These are phyloP conservation scores for Biston betularia DNA, from an alignment of 2,888 invertebrate genomes.

Conservation along the genomic window DNA sequence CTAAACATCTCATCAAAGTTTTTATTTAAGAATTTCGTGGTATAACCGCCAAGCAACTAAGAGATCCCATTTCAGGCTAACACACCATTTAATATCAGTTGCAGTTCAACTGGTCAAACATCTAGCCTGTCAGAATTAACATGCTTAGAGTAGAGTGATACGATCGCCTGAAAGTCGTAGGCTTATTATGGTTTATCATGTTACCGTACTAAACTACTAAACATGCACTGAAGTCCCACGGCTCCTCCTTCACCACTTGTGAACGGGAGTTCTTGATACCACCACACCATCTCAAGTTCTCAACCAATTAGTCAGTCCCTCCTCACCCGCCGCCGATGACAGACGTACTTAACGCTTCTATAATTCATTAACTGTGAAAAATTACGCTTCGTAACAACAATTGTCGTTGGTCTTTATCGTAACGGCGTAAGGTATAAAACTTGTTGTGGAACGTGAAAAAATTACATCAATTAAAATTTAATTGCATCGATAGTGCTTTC, in stretches of 20 bases:
- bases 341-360: conserved; percentile 42
- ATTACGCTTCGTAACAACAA: conserved; percentile 28
- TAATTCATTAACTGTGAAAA: conserved; percentile 26
- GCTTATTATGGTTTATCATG: too few relatives aligned
- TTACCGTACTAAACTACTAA: too few relatives aligned
- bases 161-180: too few relatives aligned
- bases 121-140: too few relatives aligned
- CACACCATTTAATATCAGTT: too few relatives aligned
- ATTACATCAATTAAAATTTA: conserved; percentile 44
- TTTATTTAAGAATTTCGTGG: too few relatives aligned
- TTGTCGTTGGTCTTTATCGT: conserved; percentile 30
- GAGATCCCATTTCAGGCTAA: too few relatives aligned
- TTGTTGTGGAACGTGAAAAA: conserved; percentile 34
- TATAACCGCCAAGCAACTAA: too few relatives aligned
- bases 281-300: conserved; percentile 2
- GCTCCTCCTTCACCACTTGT: conserved; percentile 18
- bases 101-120: too few relatives aligned
- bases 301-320: conserved; percentile 65
- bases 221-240: background rate
- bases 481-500: conserved; percentile 49
- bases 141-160: too few relatives aligned
- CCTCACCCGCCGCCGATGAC: conserved; percentile 53
- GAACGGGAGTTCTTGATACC: conserved; percentile 13
- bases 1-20: too few relatives aligned
- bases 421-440: conserved; percentile 43